A percentile compares a stretch with the other conserved stretches of the same genome.
Evolutionary conservation across 2,888 invertebrate genomes (phyloP).

Genomic region (Scrobipalpa atriplicella): DNA sequence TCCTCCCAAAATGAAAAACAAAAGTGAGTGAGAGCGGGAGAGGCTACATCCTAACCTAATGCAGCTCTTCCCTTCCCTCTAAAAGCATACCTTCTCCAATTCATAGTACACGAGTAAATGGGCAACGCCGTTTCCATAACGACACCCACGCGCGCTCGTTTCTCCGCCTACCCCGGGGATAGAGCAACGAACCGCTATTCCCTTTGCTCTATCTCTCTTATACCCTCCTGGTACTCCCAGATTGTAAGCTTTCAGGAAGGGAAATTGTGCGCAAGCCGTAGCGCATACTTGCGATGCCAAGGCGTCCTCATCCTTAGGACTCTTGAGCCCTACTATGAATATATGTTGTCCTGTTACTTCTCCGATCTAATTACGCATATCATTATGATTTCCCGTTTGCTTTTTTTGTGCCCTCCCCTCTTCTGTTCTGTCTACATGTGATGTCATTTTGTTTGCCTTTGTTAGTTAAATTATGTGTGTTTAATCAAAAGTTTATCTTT

Average conservation of each 20-base stretch:
- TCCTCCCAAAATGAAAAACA: slow-evolving; percentile 22
- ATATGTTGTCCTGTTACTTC: slow-evolving; percentile 78
- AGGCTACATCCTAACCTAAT: not conserved
- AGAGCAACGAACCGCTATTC: slow-evolving; percentile 51
- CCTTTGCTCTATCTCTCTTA: slow-evolving; percentile 51
- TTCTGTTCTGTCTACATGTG: too few species aligned
- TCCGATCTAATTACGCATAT: slow-evolving; percentile 83
- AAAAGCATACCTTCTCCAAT: slow-evolving; percentile 48
- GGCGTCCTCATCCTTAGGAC: slow-evolving; percentile 38
- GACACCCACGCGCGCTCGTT: slow-evolving; percentile 70
- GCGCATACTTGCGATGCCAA: slow-evolving; percentile 49
- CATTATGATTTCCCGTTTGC: slow-evolving; percentile 57
- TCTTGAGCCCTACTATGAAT: slow-evolving; percentile 49
- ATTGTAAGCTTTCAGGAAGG: slow-evolving; percentile 87
- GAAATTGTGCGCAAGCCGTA: slow-evolving; percentile 54
- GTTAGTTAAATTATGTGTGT: not conserved
- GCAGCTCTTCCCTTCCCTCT: slow-evolving; percentile 30
- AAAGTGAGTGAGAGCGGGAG: slow-evolving; percentile 19
- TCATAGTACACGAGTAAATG: slow-evolving; percentile 61
- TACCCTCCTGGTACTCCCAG: slow-evolving; percentile 82
- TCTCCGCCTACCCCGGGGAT: slow-evolving; percentile 68
- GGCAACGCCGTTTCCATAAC: slow-evolving; percentile 72
- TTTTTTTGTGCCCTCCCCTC: slow-evolving; percentile 33
- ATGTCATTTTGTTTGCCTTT: not conserved
- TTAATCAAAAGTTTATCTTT: not conserved